A percentile compares a stretch with the other conserved stretches of the same genome.
phyloP scores from a whole-genome alignment of 2,113 vertebrate genomes.

The Microcebus murinus region DNA sequence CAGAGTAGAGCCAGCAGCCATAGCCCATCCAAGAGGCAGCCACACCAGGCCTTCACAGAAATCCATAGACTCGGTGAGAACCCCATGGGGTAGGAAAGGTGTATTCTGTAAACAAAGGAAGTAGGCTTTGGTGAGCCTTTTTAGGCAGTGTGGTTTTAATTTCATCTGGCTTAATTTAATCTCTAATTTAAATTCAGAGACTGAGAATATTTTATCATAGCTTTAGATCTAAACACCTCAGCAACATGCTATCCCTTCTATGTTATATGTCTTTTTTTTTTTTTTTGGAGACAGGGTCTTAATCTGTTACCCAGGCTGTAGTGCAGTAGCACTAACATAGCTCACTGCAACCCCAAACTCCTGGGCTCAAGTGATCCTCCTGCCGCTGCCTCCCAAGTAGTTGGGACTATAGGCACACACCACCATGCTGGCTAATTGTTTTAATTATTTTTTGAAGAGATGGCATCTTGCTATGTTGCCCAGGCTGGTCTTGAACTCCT shows the following conservation, averaged over 20 bases:
- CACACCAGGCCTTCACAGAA: conserved; percentile 41
- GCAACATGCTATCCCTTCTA: background rate
- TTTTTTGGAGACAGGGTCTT: too few species aligned
- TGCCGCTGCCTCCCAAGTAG: too few species aligned
- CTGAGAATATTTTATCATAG: background rate
- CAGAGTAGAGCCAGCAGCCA: fast-evolving
- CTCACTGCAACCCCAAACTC: too few species aligned
- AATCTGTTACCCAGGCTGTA: too few species aligned
- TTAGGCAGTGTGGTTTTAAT: background rate
- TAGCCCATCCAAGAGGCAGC: conserved; percentile 27
- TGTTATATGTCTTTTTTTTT: background rate
- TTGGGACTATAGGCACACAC: too few species aligned
- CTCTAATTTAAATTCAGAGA: background rate
- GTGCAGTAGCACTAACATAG: too few species aligned
- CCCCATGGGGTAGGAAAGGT: background rate
- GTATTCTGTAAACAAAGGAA: background rate
- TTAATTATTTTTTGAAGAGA: too few species aligned
- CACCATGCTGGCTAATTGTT: too few species aligned
- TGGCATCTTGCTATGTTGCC: too few species aligned
- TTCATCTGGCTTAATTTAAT: background rate
- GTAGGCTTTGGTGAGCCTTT: background rate
- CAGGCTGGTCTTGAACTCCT: background rate
- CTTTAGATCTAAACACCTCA: background rate
- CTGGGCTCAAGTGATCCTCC: too few species aligned
- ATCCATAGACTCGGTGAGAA: conserved; percentile 68